Evolutionary conservation across 2,797 vertebrate genomes (phyloP).

Genomic region (Eupleurogrammus muticus): DNA sequence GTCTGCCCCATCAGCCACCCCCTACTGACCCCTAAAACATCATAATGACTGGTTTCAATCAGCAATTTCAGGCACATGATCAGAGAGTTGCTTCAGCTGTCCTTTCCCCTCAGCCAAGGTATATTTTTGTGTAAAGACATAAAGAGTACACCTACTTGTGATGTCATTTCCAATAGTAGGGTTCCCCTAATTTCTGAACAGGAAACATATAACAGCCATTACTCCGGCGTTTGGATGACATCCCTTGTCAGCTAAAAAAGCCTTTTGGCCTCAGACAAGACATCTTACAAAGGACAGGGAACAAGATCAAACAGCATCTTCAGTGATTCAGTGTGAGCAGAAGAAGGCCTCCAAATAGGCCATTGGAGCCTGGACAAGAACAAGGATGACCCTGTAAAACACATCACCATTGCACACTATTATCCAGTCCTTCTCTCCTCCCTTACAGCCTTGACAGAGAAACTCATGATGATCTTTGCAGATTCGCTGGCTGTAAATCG

Average conservation of each 20-base stretch:
- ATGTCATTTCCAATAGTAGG: not conserved
- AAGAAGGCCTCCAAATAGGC: conserved; percentile 40
- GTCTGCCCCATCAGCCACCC: conserved; percentile 39
- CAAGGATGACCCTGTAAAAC: conserved; percentile 70
- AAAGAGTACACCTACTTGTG: conserved; percentile 11
- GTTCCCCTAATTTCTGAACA: conserved; percentile 30
- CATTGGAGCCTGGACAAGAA: conserved; percentile 44
- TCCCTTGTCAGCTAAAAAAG: conserved; percentile 13
- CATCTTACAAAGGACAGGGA: conserved; percentile 30
- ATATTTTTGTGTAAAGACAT: conserved; percentile 27
- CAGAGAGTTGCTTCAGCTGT: conserved; percentile 25
- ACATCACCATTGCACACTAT: conserved; percentile 63
- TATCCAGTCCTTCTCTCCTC: conserved; percentile 40
- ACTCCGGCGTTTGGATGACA: conserved; percentile 20
- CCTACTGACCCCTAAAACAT: conserved; percentile 27
- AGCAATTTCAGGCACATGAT: not conserved
- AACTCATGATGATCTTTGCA: conserved; percentile 73
- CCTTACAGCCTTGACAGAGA: conserved; percentile 40
- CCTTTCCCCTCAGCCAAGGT: conserved; percentile 19
- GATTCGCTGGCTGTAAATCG: conserved; percentile 63
- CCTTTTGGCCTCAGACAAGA: conserved; percentile 16
- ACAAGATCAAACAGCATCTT: conserved; percentile 39
- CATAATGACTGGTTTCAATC: conserved; percentile 27
- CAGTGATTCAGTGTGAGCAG: conserved; percentile 28
- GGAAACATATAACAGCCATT: conserved; percentile 37